Percentiles rank a stretch among this genome's conserved stretches.
phyloP scores from a whole-genome alignment of 2,797 vertebrate species.

The Chaunax sp. region DNA sequence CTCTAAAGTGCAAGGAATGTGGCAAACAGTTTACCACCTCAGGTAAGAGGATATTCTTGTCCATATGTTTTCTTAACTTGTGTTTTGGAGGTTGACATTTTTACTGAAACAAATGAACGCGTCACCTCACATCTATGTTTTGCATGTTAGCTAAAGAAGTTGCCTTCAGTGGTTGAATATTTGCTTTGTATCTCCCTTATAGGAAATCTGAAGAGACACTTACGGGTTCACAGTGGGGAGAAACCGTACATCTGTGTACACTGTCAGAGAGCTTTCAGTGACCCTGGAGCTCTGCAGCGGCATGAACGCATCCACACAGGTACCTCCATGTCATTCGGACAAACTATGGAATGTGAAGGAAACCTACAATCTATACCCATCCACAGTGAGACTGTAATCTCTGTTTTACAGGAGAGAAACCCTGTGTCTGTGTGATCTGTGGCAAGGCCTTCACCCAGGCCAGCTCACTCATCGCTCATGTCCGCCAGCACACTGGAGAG shows the following conservation, averaged over 20 bases:
- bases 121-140: too few relatives aligned
- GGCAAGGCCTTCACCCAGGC: conserved; percentile 98
- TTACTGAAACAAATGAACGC: too few relatives aligned
- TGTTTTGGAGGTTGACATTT: not conserved
- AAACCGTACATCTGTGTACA: conserved; percentile 95
- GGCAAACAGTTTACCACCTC: conserved; percentile 99
- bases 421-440: conserved; percentile 93
- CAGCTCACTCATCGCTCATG: conserved; percentile 97
- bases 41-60: conserved; percentile 78
- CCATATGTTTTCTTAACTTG: not conserved
- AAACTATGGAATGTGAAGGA: not conserved
- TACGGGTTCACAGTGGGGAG: conserved; percentile 97
- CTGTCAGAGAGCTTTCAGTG: conserved; percentile 96
- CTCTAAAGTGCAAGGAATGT: conserved; percentile 96
- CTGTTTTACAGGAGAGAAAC: conserved; percentile 91
- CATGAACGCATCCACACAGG: conserved; percentile 98
- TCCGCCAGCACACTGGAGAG: conserved; percentile 98
- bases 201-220: conserved; percentile 97
- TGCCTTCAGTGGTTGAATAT: not conserved
- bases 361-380: not conserved
- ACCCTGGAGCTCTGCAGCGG: conserved; percentile 94
- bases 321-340: conserved; percentile 54
- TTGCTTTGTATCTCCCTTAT: conserved; percentile 18
- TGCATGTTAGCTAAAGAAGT: too few relatives aligned
- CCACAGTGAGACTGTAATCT: not conserved